Percentiles rank a stretch among this genome's conserved stretches.
phyloP scores from a whole-genome alignment of 2,888 invertebrate species.

The Phengaris arion region DNA sequence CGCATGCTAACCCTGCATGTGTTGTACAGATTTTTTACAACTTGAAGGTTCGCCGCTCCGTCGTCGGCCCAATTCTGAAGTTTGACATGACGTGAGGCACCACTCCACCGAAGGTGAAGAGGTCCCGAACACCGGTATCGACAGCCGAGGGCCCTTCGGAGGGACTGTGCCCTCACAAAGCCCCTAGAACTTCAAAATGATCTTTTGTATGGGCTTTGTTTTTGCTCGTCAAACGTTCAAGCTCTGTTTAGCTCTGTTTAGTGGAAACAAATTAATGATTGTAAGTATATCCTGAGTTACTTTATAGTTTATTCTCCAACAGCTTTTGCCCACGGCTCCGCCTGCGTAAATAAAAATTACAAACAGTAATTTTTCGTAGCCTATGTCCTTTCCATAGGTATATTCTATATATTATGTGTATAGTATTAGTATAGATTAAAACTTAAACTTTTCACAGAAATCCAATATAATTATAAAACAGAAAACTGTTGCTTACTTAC shows the following conservation, averaged over 20 bases:
- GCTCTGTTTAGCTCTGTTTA: not conserved
- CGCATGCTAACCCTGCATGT: too few relatives aligned
- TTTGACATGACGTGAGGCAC: not conserved
- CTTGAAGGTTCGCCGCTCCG: not conserved
- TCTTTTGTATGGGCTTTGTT: not conserved
- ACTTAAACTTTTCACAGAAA: too few relatives aligned
- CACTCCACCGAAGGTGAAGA: constrained; percentile 16
- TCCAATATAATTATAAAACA: too few relatives aligned
- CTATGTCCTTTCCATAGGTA: too few relatives aligned
- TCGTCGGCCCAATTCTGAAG: not conserved
- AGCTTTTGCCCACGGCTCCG: too few relatives aligned
- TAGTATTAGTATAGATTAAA: too few relatives aligned
- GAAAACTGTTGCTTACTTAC: too few relatives aligned
- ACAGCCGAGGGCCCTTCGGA: not conserved
- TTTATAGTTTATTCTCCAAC: not conserved
- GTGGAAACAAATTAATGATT: constrained; percentile 6
- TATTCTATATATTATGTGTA: too few relatives aligned
- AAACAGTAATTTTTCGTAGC: too few relatives aligned
- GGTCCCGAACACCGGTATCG: not conserved
- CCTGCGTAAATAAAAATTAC: too few relatives aligned
- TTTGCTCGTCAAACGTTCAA: not conserved
- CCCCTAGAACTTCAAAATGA: not conserved
- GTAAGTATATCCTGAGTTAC: not conserved
- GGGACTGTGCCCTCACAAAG: not conserved
- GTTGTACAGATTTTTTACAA: too few relatives aligned